Percentiles rank a stretch among this genome's conserved stretches.
phyloP scores from a whole-genome alignment of 2,888 invertebrate genomes.

The Euproctis similis region DNA sequence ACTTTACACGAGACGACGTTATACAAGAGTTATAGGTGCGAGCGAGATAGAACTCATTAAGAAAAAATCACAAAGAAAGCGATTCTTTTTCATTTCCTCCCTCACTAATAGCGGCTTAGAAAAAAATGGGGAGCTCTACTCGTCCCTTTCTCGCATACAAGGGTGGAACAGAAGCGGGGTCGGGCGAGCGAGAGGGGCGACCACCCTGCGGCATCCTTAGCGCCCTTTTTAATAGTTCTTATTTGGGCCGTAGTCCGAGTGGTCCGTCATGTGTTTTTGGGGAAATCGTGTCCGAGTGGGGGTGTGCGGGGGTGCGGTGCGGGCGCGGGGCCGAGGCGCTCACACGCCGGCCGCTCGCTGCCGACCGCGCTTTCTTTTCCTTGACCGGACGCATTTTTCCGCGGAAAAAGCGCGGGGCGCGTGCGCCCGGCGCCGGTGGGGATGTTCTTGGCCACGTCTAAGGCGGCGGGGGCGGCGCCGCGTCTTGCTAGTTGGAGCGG shows the following conservation, averaged over 20 bases:
- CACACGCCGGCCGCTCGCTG: constrained; percentile 47
- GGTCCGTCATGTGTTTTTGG: constrained; percentile 50
- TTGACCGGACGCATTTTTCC: constrained; percentile 75
- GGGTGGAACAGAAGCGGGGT: constrained; percentile 55
- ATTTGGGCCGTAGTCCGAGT: constrained; percentile 63
- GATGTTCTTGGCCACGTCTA: constrained; percentile 73
- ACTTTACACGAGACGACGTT: constrained; percentile 40
- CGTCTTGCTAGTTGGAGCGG: constrained; percentile 74
- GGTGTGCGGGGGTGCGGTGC: constrained; percentile 27
- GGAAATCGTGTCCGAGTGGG: constrained; percentile 30
- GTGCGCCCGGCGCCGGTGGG: constrained; percentile 69
- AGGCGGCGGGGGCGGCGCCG: constrained; percentile 74
- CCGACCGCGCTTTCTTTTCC: no score
- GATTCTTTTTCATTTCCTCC: constrained; percentile 75
- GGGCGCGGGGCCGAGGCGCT: constrained; percentile 28
- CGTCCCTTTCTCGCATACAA: constrained; percentile 58
- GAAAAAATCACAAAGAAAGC: constrained; percentile 73
- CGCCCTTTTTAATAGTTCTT: constrained; percentile 71
- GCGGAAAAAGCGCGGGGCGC: constrained; percentile 74
- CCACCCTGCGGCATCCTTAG: constrained; percentile 51
- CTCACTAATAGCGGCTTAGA: constrained; percentile 70
- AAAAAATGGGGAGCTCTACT: constrained; percentile 63
- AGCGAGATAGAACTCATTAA: constrained; percentile 58
- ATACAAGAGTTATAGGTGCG: constrained; percentile 35
- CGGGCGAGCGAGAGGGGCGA: constrained; percentile 66